phyloP scores from a whole-genome alignment of 2,797 vertebrate genomes.

The Paedocypris micromegethes region DNA sequence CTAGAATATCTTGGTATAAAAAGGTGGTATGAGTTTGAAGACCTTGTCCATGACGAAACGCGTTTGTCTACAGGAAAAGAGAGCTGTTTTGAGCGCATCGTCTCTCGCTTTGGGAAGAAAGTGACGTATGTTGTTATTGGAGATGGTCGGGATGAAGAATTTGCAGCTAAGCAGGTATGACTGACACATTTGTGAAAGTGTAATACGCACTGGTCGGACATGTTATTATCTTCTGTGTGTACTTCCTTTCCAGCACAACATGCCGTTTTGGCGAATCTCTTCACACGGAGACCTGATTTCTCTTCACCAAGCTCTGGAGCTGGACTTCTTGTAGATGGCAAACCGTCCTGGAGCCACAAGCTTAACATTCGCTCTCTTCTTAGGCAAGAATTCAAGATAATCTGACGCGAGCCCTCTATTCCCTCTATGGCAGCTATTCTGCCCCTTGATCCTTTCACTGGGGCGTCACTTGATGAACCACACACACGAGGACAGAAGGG shows the following conservation, averaged over 20 bases:
- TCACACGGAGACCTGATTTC: slow-evolving; percentile 91
- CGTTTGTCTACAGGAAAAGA: slow-evolving; percentile 78
- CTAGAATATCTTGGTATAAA: too few relatives aligned
- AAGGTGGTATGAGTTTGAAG: too few relatives aligned
- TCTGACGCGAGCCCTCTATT: slow-evolving; percentile 47
- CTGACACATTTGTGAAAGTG: too few relatives aligned
- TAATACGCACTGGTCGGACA: not conserved
- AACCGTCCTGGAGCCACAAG: not conserved
- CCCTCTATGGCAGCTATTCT: slow-evolving; percentile 68
- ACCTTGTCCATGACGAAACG: too few relatives aligned
- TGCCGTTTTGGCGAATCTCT: slow-evolving; percentile 97
- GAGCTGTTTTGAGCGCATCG: slow-evolving; percentile 95
- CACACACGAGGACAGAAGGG: slow-evolving; percentile 31
- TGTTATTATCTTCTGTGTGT: not conserved
- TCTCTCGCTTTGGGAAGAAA: slow-evolving; percentile 94
- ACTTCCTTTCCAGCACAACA: slow-evolving; percentile 80
- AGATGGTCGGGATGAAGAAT: slow-evolving; percentile 95
- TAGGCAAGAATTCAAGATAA: slow-evolving; percentile 45
- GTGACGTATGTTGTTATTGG: slow-evolving; percentile 97
- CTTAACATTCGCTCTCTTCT: slow-evolving; percentile 25
- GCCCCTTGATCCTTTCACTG: slow-evolving; percentile 42
- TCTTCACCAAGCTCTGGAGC: slow-evolving; percentile 91
- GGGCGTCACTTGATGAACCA: slow-evolving; percentile 10
- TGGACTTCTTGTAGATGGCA: slow-evolving; percentile 88
- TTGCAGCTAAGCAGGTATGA: slow-evolving; percentile 91